phyloP scores from a whole-genome alignment of 2,113 vertebrate species.

The Tautogolabrus adspersus region DNA sequence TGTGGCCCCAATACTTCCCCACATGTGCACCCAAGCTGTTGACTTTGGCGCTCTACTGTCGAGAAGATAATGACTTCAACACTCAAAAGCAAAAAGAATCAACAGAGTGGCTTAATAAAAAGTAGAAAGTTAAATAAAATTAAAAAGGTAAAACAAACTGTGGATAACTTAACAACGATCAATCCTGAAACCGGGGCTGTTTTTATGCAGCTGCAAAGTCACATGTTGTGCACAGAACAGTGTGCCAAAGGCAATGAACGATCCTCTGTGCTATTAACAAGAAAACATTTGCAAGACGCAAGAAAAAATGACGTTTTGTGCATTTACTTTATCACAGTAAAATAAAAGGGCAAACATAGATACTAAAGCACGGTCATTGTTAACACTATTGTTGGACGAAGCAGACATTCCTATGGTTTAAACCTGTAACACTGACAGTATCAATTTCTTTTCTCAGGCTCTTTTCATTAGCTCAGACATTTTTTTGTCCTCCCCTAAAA shows the following conservation, averaged over 20 bases:
- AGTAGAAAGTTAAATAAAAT: not conserved
- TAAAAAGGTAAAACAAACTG: not conserved
- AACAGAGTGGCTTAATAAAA: not conserved
- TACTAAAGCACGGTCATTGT: no score
- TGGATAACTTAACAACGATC: conserved; percentile 1
- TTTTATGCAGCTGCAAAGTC: conserved; percentile 21
- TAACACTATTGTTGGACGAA: no score
- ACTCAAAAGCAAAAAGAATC: not conserved
- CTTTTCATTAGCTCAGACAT: no score
- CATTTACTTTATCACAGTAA: no score
- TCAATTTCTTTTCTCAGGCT: no score
- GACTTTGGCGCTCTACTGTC: not conserved
- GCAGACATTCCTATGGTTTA: not conserved
- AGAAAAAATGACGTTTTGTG: no score
- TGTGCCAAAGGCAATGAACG: not conserved
- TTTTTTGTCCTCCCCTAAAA: no score
- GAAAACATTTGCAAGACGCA: no score
- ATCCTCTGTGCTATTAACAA: not conserved
- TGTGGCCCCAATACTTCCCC: not conserved
- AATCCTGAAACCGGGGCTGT: not conserved
- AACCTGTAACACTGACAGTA: no score
- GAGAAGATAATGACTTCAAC: not conserved
- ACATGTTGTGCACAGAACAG: not conserved
- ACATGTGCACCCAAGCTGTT: conserved; percentile 17
- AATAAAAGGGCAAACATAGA: no score